Conservation (phyloP, 2,113 vertebrate genomes). For the Prochilodus magdalenae region DNA sequence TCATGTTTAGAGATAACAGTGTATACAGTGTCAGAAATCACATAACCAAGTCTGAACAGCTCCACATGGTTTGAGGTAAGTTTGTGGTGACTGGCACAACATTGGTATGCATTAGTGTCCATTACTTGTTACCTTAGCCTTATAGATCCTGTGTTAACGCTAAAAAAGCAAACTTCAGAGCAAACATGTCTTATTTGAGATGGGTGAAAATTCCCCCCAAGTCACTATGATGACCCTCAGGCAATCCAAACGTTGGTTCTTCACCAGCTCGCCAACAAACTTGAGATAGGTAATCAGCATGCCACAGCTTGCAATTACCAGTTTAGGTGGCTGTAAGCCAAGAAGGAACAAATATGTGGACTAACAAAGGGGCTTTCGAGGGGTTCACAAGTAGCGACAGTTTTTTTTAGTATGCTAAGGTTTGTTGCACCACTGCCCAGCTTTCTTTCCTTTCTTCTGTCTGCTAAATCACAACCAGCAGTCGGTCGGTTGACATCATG, state of each 20-base stretch:
- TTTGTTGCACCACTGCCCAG: conserved; percentile 20
- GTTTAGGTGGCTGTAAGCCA: neutral
- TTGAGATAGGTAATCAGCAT: conserved; percentile 29
- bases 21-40: too few relatives aligned
- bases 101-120: too few relatives aligned
- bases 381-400: neutral
- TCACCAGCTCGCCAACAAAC: neutral
- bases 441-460: neutral
- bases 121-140: neutral
- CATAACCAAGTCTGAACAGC: too few relatives aligned
- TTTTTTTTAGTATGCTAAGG: neutral
- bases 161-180: neutral
- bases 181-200: too few relatives aligned
- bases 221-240: neutral
- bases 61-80: too few relatives aligned
- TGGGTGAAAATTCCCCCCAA: neutral
- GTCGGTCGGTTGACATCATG: conserved; percentile 9
- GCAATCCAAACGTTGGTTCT: neutral
- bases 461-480: conserved; percentile 21
- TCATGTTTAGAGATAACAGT: too few relatives aligned
- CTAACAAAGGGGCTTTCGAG: conserved; percentile 1
- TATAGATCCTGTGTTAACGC: neutral
- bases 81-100: too few relatives aligned
- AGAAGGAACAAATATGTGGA: neutral
- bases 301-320: conserved; percentile 2